Evolutionary conservation across 2,797 vertebrate species (phyloP).

Genomic region (Okamejei kenojei): DNA sequence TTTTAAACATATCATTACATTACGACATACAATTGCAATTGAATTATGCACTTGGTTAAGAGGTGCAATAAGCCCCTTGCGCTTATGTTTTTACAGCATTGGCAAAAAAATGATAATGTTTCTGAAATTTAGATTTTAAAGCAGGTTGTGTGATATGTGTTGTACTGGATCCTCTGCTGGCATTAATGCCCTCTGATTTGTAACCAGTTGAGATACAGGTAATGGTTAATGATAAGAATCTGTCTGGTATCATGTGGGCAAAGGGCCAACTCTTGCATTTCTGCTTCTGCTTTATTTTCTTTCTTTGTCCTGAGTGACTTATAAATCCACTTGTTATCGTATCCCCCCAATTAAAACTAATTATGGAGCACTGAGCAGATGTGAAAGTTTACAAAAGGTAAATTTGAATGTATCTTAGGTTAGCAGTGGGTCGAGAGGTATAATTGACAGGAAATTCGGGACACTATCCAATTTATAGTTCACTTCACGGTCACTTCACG

Average conservation of each 20-base stretch:
- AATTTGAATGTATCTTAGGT: too few relatives aligned
- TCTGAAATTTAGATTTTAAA: conserved; percentile 8
- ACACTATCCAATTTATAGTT: too few relatives aligned
- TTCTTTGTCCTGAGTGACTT: neutral
- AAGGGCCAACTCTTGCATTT: neutral
- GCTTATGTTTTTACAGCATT: neutral
- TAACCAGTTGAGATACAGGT: neutral
- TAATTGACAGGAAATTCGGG: too few relatives aligned
- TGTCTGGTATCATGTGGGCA: neutral
- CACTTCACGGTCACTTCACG: neutral
- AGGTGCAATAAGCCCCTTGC: neutral
- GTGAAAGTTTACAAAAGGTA: too few relatives aligned
- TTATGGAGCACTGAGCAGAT: neutral
- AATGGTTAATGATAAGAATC: neutral
- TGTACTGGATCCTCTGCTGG: neutral
- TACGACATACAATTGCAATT: neutral
- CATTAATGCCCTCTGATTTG: neutral
- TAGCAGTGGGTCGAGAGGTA: too few relatives aligned
- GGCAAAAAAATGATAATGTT: neutral
- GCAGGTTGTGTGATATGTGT: conserved; percentile 1
- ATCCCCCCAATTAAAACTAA: neutral
- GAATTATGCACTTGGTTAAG: conserved; percentile 4
- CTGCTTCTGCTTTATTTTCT: neutral
- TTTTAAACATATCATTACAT: conserved; percentile 10
- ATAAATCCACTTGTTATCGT: neutral